Conservation (phyloP, 2,888 invertebrate genomes). For the Tetranychus piercei region DNA sequence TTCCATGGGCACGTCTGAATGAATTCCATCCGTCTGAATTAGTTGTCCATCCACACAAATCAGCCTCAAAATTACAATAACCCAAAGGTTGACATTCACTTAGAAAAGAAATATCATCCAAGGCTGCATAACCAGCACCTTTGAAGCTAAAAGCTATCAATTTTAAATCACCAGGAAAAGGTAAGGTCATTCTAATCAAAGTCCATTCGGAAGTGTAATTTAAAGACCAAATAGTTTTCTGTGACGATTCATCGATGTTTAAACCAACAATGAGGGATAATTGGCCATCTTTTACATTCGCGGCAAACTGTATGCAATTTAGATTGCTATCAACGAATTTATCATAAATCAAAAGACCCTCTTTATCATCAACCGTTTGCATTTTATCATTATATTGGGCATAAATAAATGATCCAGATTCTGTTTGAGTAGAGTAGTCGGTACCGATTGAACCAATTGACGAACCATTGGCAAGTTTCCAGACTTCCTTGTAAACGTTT, state of each 20-base stretch:
- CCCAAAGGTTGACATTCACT: slow-evolving; percentile 22
- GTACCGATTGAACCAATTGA: neutral
- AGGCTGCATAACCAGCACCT: slow-evolving; percentile 13
- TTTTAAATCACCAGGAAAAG: neutral
- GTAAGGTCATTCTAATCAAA: neutral
- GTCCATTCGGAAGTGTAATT: neutral
- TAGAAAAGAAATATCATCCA: slow-evolving; percentile 23
- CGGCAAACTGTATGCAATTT: neutral
- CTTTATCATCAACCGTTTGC: neutral
- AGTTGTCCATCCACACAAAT: slow-evolving; percentile 18
- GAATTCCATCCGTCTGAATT: neutral
- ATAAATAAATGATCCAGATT: neutral
- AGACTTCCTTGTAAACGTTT: neutral
- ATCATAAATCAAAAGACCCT: neutral
- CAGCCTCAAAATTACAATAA: slow-evolving; percentile 24
- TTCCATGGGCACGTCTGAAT: neutral
- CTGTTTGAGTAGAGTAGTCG: neutral
- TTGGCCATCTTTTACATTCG: neutral
- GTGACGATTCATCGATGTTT: neutral
- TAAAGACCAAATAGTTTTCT: neutral
- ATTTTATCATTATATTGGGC: neutral
- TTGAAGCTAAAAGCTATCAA: neutral
- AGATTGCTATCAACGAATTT: neutral
- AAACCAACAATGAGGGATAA: neutral
- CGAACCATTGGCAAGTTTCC: neutral